These are phyloP conservation scores for Haliclona indistincta DNA, from an alignment of 37 sponge, comb jelly and placozoan species.

Conservation along the genomic window DNA sequence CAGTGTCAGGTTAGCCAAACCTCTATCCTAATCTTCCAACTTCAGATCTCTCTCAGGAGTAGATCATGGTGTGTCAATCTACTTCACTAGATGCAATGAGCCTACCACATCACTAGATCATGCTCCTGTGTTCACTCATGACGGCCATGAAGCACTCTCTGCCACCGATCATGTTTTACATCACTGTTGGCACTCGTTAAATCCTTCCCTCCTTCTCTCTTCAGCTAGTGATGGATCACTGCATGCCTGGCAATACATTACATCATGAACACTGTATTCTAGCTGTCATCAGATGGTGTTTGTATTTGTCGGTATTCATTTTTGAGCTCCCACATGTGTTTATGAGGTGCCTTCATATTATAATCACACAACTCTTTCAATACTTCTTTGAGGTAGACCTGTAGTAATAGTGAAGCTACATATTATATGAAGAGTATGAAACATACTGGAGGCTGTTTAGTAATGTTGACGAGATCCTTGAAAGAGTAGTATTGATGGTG, in stretches of 20 bases:
- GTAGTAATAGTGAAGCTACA: neutral
- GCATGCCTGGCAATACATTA: conserved; percentile 72
- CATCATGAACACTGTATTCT: too few relatives aligned
- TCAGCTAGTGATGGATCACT: conserved; percentile 50
- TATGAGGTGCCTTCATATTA: conserved; percentile 91
- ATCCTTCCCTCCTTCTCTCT: conserved; percentile 18
- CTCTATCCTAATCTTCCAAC: too few relatives aligned
- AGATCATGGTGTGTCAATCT: neutral
- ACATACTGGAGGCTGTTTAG: conserved; percentile 90
- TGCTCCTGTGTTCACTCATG: conserved; percentile 45
- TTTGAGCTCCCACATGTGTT: conserved; percentile 98
- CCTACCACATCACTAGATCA: neutral
- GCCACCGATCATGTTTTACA: conserved; percentile 10
- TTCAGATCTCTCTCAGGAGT: too few relatives aligned
- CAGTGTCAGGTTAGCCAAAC: neutral
- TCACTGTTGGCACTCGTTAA: conserved; percentile 55
- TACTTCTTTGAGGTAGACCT: conserved; percentile 92
- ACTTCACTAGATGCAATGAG: neutral
- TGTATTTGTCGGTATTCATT: conserved; percentile 69
- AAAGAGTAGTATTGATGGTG: conserved; percentile 86
- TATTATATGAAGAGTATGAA: neutral
- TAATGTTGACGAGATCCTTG: conserved; percentile 85
- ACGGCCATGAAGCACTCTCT: conserved; percentile 51
- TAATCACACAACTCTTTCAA: conserved; percentile 83
- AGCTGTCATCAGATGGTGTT: too few relatives aligned